phyloP scores from a whole-genome alignment of 2,113 vertebrate genomes.

The Pachycephala philippinensis region DNA sequence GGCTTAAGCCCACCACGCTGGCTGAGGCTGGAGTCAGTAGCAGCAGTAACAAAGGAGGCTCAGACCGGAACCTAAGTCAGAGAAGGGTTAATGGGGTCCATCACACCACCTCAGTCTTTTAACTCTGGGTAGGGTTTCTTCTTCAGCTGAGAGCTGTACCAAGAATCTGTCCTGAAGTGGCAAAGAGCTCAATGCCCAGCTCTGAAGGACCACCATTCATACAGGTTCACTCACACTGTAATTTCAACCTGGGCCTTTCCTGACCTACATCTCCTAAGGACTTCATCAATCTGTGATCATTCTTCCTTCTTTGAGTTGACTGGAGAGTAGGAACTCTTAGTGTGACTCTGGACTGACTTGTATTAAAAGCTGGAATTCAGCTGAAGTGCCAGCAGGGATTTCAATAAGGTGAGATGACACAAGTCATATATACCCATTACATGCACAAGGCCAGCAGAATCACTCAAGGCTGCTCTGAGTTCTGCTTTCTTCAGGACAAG shows the following conservation, averaged over 20 bases:
- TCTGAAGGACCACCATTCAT: neutral
- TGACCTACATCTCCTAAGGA: neutral
- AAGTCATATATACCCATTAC: accelerated
- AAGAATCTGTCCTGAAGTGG: neutral
- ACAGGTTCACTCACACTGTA: neutral
- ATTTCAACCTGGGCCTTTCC: neutral
- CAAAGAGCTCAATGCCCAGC: neutral
- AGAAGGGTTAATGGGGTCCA: neutral
- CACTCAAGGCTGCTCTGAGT: neutral
- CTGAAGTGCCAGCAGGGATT: neutral
- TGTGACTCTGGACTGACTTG: neutral
- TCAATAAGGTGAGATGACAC: neutral
- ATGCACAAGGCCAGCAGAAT: neutral
- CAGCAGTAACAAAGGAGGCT: neutral
- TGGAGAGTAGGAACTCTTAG: neutral
- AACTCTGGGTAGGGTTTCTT: neutral
- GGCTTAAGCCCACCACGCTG: neutral
- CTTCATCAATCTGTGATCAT: neutral
- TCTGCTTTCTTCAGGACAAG: neutral
- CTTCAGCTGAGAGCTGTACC: neutral
- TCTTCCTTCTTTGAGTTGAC: neutral
- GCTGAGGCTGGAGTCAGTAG: neutral
- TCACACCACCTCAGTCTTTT: neutral
- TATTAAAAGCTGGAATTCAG: neutral
- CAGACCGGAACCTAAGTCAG: neutral